Evolutionary conservation across 35 echinoderm and acorn worm genomes (phyloP), one percentile per base, ranked within the genome.

Genomic region (Diadema setosum): DNA sequence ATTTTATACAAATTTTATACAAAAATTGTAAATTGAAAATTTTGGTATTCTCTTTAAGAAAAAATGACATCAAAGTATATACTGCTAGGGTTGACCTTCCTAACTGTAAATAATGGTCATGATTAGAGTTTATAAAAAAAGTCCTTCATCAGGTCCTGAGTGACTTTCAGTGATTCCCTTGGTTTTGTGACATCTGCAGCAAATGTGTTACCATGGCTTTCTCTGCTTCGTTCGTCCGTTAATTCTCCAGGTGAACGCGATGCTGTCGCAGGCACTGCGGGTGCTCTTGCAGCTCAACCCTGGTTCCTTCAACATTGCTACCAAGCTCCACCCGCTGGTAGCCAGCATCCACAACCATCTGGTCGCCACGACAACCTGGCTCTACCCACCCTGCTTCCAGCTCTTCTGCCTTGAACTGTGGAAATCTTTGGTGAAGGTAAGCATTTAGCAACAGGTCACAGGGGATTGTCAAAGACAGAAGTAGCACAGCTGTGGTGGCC

Each of bases 331-430:
- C 44, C 73, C 73, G 34, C 40, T 78, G 36, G 44, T 41, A n/a
- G 73, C 73, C 73, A 18, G 73, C 18, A 78, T 78, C 35, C 73
- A 78, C 73, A 78, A 78, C 73, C 73, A 78, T 36, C 73, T 78
- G 17, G 73, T 78, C 18, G 73, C 73, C 15, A 78, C 73, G 73
- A 24, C 33, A 26, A 35, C 73, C 16, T 78, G 73, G 73, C 73
- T 78, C 17, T 78, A 78, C 44, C 73, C 36, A 9, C 73, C 39
- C 35, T 78, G 73, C 73, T 78, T 35, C 73, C 73, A 78, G 34
- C 7, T 42, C 36, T 78, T 78, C 73, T 78, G 73, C 37, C 73
- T 35, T 25, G 73, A 78, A 44, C 73, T 78, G 9, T 78, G 73
- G 73, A 78, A 44, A 41, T 78, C 21, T 44, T 41, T 78, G 24